Evolutionary conservation across 2,797 vertebrate species (phyloP).

Genomic region (Hephaestus fuliginosus): DNA sequence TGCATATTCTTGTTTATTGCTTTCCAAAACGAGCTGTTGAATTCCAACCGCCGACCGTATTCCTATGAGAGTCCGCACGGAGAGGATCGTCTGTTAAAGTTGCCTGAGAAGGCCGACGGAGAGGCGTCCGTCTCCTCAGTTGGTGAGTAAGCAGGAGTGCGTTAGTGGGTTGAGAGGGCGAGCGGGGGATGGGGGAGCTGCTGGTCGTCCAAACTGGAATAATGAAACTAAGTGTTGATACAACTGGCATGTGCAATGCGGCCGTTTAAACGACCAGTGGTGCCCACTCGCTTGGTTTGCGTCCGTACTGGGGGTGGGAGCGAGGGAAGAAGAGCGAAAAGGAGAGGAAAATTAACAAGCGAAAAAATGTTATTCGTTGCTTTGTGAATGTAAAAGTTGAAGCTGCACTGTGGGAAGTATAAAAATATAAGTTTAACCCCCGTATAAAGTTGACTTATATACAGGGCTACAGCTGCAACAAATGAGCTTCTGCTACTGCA

Average conservation of each 20-base stretch:
- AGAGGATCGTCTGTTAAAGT: background rate
- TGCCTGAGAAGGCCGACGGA: background rate
- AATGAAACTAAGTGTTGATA: constrained; percentile 49
- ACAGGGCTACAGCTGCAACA: background rate
- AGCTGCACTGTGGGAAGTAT: background rate
- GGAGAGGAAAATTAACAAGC: background rate
- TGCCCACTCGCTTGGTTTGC: constrained; percentile 81
- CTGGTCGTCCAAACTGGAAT: constrained; percentile 55
- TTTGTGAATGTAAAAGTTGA: background rate
- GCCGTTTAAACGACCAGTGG: constrained; percentile 78
- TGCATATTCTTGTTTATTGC: constrained; percentile 36
- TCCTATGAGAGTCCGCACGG: constrained; percentile 21
- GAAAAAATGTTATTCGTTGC: background rate
- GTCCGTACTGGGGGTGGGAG: constrained; percentile 81
- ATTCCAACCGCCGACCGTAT: constrained; percentile 28
- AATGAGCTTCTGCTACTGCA: background rate
- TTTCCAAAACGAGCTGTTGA: constrained; percentile 13
- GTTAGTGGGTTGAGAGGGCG: constrained; percentile 34
- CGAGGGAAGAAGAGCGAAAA: background rate
- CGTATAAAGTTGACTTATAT: background rate
- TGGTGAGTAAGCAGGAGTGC: constrained; percentile 50
- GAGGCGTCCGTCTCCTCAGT: constrained; percentile 14
- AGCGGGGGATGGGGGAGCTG: constrained; percentile 1
- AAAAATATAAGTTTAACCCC: background rate
- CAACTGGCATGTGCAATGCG: constrained; percentile 42